Conservation (phyloP, 2,113 vertebrate genomes). For the Lamprologus ornatipinnis region DNA sequence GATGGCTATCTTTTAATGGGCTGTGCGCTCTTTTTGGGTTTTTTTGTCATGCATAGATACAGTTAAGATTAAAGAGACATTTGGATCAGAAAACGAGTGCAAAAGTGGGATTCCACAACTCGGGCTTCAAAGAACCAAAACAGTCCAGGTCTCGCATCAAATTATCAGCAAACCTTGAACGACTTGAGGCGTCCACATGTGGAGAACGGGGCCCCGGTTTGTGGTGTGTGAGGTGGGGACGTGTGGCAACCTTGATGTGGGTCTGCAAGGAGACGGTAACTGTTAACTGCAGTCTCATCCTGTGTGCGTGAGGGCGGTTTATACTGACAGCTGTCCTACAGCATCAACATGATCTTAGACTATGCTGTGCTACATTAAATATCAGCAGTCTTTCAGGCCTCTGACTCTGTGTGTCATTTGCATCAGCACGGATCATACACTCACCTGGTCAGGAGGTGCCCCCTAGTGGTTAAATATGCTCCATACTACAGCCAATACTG, state of each 20-base stretch:
- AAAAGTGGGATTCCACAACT: not conserved
- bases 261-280: not conserved
- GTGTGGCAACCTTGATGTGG: not conserved
- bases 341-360: constrained; percentile 46
- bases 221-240: not conserved
- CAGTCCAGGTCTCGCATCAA: not conserved
- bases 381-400: constrained; percentile 47
- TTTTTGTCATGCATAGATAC: not conserved
- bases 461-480: not conserved
- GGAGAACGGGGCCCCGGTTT: not conserved
- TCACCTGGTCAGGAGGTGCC: not conserved
- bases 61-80: not conserved
- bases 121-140: not conserved
- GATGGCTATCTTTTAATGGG: not conserved
- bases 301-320: not conserved
- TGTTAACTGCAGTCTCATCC: not conserved
- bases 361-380: constrained; percentile 53
- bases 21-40: not conserved
- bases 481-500: not conserved
- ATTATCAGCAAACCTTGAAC: not conserved
- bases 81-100: not conserved
- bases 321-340: constrained; percentile 25
- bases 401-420: not conserved
- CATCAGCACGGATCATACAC: not conserved
- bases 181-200: rapidly evolving